Conservation (phyloP, 2,797 vertebrate species). For the Gymnoscopelus microlampas region DNA sequence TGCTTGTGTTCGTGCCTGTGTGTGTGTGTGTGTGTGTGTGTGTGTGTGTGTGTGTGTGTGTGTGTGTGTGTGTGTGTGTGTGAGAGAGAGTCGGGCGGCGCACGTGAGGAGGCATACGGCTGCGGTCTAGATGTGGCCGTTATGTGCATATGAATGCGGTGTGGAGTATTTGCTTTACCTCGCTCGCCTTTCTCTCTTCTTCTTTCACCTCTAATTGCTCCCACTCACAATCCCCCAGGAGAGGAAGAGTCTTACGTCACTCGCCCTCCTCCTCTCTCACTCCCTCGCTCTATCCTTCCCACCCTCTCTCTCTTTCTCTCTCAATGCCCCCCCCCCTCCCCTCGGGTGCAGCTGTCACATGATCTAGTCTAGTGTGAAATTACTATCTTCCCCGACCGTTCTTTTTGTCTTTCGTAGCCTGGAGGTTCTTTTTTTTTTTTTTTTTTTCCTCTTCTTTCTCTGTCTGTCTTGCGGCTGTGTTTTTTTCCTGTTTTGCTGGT, state of each 20-base stretch:
- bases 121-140: slow-evolving; percentile 50
- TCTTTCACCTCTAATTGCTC: slow-evolving; percentile 81
- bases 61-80: too few species aligned
- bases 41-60: not conserved
- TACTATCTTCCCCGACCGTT: slow-evolving; percentile 70
- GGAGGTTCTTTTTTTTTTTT: slow-evolving; percentile 57
- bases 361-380: slow-evolving; percentile 82
- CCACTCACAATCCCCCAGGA: slow-evolving; percentile 76
- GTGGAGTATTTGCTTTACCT: slow-evolving; percentile 62
- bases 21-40: slow-evolving; percentile 24
- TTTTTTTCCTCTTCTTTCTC: slow-evolving; percentile 43
- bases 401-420: slow-evolving; percentile 63
- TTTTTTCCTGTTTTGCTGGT: slow-evolving; percentile 30
- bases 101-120: slow-evolving; percentile 46
- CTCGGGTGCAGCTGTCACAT: slow-evolving; percentile 77
- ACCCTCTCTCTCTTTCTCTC: slow-evolving; percentile 27
- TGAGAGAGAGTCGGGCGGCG: too few species aligned
- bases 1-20: slow-evolving; percentile 30
- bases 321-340: slow-evolving; percentile 43
- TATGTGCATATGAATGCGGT: slow-evolving; percentile 58
- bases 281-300: slow-evolving; percentile 47
- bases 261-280: slow-evolving; percentile 39
- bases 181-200: slow-evolving; percentile 63
- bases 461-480: slow-evolving; percentile 63
- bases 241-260: slow-evolving; percentile 72